A percentile compares a stretch with the other conserved stretches of the same genome.
Evolutionary conservation across 2,113 vertebrate genomes (phyloP).

Genomic region (Ursus arctos): DNA sequence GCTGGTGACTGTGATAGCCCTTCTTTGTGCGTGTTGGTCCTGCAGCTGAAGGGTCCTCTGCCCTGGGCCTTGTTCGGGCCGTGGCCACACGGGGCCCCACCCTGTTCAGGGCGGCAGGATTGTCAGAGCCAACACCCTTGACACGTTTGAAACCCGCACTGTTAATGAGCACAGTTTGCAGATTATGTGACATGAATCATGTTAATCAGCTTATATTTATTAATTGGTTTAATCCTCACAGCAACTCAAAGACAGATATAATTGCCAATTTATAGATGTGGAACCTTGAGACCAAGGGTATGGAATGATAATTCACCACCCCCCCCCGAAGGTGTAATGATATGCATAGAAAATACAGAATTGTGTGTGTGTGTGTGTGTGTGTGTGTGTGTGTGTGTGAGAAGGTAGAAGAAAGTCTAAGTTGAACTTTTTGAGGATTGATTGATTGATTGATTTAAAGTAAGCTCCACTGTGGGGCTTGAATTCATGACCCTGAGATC

Average conservation of each 20-base stretch:
- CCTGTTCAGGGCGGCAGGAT: rapidly evolving
- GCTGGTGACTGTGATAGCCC: rapidly evolving
- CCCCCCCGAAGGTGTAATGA: too few relatives aligned
- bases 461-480: background rate
- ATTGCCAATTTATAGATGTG: background rate
- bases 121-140: background rate
- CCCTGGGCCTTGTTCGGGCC: rapidly evolving
- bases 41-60: background rate
- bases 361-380: rapidly evolving
- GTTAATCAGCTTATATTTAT: background rate
- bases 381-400: background rate
- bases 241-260: background rate
- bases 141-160: background rate
- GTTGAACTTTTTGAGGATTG: background rate
- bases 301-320: background rate
- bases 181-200: background rate
- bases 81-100: background rate
- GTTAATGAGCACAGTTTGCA: background rate
- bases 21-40: rapidly evolving
- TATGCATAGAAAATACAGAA: background rate
- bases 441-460: background rate
- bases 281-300: background rate
- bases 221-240: background rate
- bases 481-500: background rate
- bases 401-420: background rate